These are phyloP conservation scores for Forpus xanthops DNA, from an alignment of 2,797 vertebrate species.

Conservation along the genomic window DNA sequence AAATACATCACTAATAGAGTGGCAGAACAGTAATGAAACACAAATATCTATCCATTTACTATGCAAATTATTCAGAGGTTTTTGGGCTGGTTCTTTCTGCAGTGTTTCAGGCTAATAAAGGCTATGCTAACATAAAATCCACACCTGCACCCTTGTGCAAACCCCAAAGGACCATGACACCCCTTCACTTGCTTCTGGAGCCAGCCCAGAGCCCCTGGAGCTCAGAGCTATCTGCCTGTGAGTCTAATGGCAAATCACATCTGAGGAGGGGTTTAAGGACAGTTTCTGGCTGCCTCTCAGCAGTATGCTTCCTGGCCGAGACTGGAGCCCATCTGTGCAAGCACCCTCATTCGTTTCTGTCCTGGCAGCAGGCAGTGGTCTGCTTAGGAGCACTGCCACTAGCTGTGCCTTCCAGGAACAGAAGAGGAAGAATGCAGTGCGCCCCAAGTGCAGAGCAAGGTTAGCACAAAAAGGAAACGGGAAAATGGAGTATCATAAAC, in stretches of 20 bases:
- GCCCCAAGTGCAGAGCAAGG: not conserved
- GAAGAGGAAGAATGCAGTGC: not conserved
- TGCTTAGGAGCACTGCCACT: not conserved
- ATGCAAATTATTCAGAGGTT: not conserved
- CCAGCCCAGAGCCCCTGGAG: not conserved
- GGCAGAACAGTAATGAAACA: not conserved
- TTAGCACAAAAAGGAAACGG: not conserved
- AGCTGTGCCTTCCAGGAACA: not conserved
- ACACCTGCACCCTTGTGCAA: not conserved
- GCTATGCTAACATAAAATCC: not conserved
- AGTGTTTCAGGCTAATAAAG: not conserved
- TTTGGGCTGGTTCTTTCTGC: not conserved
- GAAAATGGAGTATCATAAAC: not conserved
- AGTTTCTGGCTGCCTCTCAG: not conserved
- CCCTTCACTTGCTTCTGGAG: not conserved
- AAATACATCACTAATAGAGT: not conserved
- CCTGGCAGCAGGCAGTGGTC: not conserved
- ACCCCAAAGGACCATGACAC: not conserved
- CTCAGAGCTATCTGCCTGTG: not conserved
- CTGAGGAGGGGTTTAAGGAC: not conserved
- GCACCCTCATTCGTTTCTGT: not conserved
- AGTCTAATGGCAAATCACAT: not conserved
- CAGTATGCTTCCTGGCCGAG: not conserved
- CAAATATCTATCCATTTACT: not conserved
- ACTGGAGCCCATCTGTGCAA: not conserved